phyloP scores from a whole-genome alignment of 2,888 invertebrate species.

The Plusia festucae region DNA sequence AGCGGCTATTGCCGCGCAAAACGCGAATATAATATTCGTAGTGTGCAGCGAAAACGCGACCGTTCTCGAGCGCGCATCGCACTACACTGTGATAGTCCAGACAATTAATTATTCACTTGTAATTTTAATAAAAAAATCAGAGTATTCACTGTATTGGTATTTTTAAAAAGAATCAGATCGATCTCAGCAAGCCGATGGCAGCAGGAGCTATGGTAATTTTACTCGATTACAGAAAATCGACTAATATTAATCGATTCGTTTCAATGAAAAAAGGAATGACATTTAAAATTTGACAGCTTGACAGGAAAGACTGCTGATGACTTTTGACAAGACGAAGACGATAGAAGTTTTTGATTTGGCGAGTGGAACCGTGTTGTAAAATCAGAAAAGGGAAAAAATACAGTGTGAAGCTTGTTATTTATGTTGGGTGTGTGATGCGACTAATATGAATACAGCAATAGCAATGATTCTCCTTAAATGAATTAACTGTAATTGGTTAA shows the following conservation, averaged over 20 bases:
- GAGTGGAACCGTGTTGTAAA: constrained; percentile 30
- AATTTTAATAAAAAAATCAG: no score
- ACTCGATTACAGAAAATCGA: no score
- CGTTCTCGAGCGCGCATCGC: no score
- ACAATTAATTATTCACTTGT: no score
- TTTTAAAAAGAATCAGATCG: no score
- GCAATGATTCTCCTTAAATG: constrained; percentile 41
- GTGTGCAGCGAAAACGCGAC: no score
- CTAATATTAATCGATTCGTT: constrained; percentile 9
- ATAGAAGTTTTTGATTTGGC: constrained; percentile 46
- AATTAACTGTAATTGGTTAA: constrained; percentile 49
- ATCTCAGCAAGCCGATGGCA: no score
- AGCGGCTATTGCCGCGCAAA: no score
- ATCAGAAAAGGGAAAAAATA: constrained; percentile 30
- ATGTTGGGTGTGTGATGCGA: constrained; percentile 22
- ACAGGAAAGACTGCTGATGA: constrained; percentile 7
- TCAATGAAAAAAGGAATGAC: constrained; percentile 30
- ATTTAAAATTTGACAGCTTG: constrained; percentile 35
- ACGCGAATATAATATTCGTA: no score
- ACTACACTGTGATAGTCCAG: no score
- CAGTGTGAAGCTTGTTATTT: constrained; percentile 19
- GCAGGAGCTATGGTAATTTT: no score
- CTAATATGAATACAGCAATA: constrained; percentile 33
- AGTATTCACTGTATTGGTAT: no score
- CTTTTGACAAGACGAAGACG: constrained; percentile 20